These are phyloP conservation scores for Clunio marinus DNA, from an alignment of 2,888 invertebrate genomes.

Conservation along the genomic window DNA sequence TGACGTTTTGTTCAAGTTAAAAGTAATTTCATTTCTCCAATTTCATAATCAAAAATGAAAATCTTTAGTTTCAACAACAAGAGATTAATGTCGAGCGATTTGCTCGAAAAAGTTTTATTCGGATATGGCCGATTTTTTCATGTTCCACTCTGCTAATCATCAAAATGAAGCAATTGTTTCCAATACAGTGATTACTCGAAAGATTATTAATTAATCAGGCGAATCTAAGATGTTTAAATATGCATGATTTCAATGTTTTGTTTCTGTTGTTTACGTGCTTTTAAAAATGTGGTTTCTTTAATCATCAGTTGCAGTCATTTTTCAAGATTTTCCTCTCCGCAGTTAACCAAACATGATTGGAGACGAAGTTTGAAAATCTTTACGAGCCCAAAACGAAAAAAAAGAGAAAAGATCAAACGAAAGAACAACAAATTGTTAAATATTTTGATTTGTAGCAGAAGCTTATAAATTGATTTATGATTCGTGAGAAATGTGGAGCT, in stretches of 20 bases:
- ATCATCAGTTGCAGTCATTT: constrained; percentile 34
- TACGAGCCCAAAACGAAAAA: not conserved
- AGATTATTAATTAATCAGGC: constrained; percentile 38
- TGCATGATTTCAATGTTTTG: constrained; percentile 29
- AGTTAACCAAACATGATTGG: constrained; percentile 1
- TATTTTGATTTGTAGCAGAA: constrained; percentile 15
- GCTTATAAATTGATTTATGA: constrained; percentile 33
- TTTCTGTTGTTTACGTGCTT: constrained; percentile 19
- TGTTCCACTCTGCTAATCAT: constrained; percentile 16
- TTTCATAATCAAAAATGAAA: constrained; percentile 20
- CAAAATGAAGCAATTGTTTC: constrained; percentile 10
- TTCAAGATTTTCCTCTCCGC: constrained; percentile 36
- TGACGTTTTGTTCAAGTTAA: constrained; percentile 22
- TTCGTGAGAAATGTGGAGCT: constrained; percentile 38
- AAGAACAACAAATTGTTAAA: constrained; percentile 21
- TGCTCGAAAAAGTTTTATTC: constrained; percentile 17
- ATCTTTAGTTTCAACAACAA: constrained; percentile 39
- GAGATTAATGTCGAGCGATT: constrained; percentile 36
- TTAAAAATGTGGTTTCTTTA: constrained; percentile 15
- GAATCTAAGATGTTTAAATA: constrained; percentile 35
- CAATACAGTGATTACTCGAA: not conserved
- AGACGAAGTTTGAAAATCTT: not conserved
- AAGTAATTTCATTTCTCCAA: not conserved
- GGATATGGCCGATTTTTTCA: constrained; percentile 28
- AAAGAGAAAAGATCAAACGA: not conserved